phyloP scores from a whole-genome alignment of 2,797 vertebrate genomes.

The Enteromius viviparus region DNA sequence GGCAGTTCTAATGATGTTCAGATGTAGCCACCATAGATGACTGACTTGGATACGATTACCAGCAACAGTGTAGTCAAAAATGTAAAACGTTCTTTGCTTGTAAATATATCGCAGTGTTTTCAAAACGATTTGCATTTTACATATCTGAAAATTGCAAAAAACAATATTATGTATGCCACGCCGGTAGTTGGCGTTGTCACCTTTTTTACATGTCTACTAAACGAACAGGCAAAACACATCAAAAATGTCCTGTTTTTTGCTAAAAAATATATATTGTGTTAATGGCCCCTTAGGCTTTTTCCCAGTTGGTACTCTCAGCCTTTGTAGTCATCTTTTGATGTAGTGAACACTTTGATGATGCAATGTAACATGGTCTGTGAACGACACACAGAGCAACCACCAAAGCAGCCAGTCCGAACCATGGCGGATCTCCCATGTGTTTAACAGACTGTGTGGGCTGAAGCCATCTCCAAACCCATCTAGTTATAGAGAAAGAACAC shows the following conservation, averaged over 20 bases:
- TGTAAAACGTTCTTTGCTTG: too few species aligned
- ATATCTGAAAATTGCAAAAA: too few species aligned
- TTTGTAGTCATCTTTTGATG: slow-evolving; percentile 10
- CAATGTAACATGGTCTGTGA: neutral
- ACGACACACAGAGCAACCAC: neutral
- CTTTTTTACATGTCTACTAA: too few species aligned
- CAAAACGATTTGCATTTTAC: too few species aligned
- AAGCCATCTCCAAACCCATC: neutral
- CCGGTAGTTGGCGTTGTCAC: too few species aligned
- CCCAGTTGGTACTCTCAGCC: neutral
- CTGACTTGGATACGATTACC: neutral
- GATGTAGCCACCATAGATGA: neutral
- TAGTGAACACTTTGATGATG: slow-evolving; percentile 26
- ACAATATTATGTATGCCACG: too few species aligned
- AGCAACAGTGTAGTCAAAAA: too few species aligned
- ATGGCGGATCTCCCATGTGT: neutral
- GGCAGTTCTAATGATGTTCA: neutral
- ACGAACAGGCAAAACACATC: too few species aligned
- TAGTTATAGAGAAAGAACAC: neutral
- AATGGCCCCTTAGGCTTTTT: neutral
- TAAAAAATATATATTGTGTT: too few species aligned
- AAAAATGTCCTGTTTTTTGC: too few species aligned
- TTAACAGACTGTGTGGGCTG: neutral
- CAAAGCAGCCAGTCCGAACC: neutral
- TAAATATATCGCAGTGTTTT: too few species aligned